Evolutionary conservation across 2,888 invertebrate genomes (phyloP), one percentile per base, ranked within the genome.

Genomic region (Epirrhoe tristata): DNA sequence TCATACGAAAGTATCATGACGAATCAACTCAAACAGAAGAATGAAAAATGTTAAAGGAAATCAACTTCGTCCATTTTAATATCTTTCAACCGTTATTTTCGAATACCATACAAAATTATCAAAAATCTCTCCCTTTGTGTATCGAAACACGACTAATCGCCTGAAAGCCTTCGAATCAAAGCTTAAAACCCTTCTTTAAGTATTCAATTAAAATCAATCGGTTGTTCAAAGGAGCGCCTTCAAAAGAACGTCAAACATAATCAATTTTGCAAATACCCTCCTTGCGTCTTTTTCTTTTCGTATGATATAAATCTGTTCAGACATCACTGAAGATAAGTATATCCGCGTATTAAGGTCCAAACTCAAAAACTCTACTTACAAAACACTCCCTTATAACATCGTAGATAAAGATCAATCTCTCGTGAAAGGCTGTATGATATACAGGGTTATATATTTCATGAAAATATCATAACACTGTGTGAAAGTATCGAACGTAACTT

Each of bases 191-290:
- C 76, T 80, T 83, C 68, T 61, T 77, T 58, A 77, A 81, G 79
- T 80, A 90, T 91, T 90, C 87, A 91, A 91, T 91, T 92, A 90
- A 87, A 89, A 86, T 86, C 88, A 85, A 91, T 90, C 86, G 82
- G 83, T 86, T 84, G 71, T 60, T 74, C 70, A 85, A 85, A 86
- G 85, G 77, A 81, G 78, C 81, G 74, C 71, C 70, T 82, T 89
- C 89, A 90, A 92, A 92, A 86, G 86, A 81, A 88, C 89, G 87
- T 86, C 85, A 89, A 89, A 90, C 84, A 84, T 93, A 91, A 93
- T 93, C 92, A 93, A 92, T 93, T 92, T 91, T 87, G 88, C 90
- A 92, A 91, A 93, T 91, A 91, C 75, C 82, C 82, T 82, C 78
- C 82, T 78, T 70, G 77, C 75, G 77, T 80, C 87, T 87, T 89